phyloP scores from a whole-genome alignment of 2,797 vertebrate genomes.

The Halcyon leucocephala region DNA sequence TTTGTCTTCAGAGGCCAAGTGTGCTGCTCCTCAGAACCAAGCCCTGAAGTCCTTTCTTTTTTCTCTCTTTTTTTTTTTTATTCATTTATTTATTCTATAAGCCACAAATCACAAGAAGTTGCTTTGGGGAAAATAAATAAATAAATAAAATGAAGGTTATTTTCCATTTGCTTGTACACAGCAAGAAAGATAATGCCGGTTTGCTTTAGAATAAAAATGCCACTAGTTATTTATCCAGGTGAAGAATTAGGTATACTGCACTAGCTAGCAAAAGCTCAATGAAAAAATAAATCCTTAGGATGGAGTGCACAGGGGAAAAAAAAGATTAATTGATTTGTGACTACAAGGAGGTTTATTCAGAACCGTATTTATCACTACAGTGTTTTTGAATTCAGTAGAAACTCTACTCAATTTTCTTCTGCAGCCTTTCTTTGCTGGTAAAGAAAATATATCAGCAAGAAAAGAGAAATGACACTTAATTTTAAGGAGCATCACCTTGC shows the following conservation, averaged over 20 bases:
- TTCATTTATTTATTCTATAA: not conserved
- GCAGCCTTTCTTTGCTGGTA: slow-evolving; percentile 41
- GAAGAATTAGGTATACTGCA: slow-evolving; percentile 42
- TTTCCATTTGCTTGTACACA: slow-evolving; percentile 35
- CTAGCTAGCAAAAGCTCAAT: slow-evolving; percentile 28
- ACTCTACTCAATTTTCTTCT: slow-evolving; percentile 71
- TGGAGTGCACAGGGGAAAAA: not conserved
- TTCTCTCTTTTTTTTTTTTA: not conserved
- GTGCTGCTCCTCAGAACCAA: not conserved
- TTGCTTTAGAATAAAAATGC: slow-evolving; percentile 69
- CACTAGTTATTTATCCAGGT: slow-evolving; percentile 70
- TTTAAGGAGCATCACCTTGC: slow-evolving; percentile 30
- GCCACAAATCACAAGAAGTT: not conserved
- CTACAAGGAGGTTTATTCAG: slow-evolving; percentile 71
- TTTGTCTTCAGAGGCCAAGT: not conserved
- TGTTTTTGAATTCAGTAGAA: slow-evolving; percentile 69
- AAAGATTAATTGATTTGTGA: slow-evolving; percentile 73
- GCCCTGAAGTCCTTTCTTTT: not conserved
- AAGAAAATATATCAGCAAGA: slow-evolving; percentile 20
- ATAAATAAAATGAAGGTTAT: slow-evolving; percentile 33
- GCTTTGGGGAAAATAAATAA: not conserved
- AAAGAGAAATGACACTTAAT: slow-evolving; percentile 46
- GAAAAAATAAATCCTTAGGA: slow-evolving; percentile 69
- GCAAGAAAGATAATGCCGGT: slow-evolving; percentile 59
- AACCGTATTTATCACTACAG: slow-evolving; percentile 76